Conservation (phyloP, 23 tunicate genomes). For the Trididemnum miniatum region DNA sequence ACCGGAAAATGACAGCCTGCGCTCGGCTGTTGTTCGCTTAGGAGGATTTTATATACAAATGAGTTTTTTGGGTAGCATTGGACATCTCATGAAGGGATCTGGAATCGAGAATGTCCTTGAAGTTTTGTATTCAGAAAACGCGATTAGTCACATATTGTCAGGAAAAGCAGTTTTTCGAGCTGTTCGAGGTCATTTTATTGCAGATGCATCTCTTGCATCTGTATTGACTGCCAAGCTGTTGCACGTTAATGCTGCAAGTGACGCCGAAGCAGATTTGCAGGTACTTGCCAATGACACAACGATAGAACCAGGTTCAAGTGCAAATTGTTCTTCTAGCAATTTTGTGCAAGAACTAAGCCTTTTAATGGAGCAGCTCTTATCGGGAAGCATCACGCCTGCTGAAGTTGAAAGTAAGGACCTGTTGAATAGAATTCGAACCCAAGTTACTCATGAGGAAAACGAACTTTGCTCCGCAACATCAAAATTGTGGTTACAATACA, state of each 20-base stretch:
- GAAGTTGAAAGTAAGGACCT: not conserved
- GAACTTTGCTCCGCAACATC: not conserved
- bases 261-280: too few species aligned
- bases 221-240: not conserved
- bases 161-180: not conserved
- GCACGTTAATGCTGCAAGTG: too few species aligned
- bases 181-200: conserved; percentile 1
- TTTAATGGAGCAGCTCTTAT: not conserved
- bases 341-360: not conserved
- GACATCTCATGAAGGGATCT: not conserved
- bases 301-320: not conserved
- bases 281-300: not conserved
- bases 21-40: not conserved
- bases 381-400: not conserved
- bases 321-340: not conserved
- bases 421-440: not conserved
- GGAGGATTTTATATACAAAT: not conserved
- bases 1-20: not conserved
- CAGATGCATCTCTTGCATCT: not conserved
- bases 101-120: not conserved
- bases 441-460: too few species aligned
- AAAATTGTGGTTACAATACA: not conserved
- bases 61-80: not conserved
- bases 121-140: not conserved
- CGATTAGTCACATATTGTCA: not conserved